Evolutionary conservation across 2,888 invertebrate species (phyloP).

Genomic region (Cremastinae sp.): DNA sequence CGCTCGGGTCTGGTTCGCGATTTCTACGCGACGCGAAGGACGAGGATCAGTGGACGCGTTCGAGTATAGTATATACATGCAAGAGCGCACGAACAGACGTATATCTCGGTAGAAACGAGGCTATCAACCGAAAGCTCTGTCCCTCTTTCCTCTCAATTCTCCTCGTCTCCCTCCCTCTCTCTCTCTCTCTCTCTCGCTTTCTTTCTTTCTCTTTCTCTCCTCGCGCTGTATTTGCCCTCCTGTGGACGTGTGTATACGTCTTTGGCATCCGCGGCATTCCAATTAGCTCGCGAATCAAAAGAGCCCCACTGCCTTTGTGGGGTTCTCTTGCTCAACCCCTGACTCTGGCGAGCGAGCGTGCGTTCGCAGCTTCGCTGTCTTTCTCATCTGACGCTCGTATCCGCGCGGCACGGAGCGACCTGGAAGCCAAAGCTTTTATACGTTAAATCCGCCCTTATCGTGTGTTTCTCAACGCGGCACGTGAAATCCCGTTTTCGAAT

Average conservation of each 20-base stretch:
- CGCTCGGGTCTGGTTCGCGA: constrained; percentile 47
- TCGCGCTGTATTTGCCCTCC: constrained; percentile 38
- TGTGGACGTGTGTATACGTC: constrained; percentile 70
- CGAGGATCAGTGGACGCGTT: constrained; percentile 63
- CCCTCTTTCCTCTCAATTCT: constrained; percentile 34
- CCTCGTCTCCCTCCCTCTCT: constrained; percentile 31
- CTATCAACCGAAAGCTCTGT: constrained; percentile 59
- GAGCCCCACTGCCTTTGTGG: constrained; percentile 79
- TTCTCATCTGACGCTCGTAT: constrained; percentile 53
- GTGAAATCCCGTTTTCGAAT: neutral
- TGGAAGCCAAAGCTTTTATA: too few species aligned
- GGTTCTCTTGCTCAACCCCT: constrained; percentile 72
- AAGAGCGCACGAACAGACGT: neutral
- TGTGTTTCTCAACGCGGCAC: neutral
- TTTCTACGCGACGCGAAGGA: constrained; percentile 50
- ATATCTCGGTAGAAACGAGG: constrained; percentile 65
- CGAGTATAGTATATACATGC: constrained; percentile 25
- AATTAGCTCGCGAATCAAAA: constrained; percentile 80
- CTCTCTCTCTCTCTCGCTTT: constrained; percentile 20
- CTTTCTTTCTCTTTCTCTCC: constrained; percentile 63
- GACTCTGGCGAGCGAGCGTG: constrained; percentile 45
- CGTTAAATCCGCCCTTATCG: neutral
- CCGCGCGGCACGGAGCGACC: constrained; percentile 5
- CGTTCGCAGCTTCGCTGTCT: constrained; percentile 48
- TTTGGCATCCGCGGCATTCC: constrained; percentile 80